A percentile compares a stretch with the other conserved stretches of the same genome.
Conservation (phyloP, 1,140 invertebrate species). For the Lamellibrachia luymesi region DNA sequence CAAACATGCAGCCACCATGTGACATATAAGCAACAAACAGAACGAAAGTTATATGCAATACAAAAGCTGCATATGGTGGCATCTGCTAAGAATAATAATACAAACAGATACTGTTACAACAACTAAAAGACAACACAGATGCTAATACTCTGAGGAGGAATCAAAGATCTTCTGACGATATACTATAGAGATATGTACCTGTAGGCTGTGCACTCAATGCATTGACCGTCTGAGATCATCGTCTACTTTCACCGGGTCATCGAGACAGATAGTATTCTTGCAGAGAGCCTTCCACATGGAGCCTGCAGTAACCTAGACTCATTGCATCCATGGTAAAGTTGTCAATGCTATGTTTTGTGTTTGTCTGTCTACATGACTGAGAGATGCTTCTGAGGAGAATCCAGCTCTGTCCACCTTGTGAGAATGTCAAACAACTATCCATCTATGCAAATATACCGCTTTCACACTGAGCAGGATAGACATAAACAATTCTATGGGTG, state of each 20-base stretch:
- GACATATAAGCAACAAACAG: not conserved
- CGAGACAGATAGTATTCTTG: not conserved
- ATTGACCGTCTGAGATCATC: not conserved
- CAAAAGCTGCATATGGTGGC: not conserved
- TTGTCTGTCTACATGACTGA: no score
- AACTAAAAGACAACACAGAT: not conserved
- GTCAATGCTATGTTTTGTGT: not conserved
- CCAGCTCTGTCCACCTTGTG: not conserved
- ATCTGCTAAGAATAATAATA: not conserved
- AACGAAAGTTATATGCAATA: not conserved
- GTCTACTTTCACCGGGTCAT: not conserved
- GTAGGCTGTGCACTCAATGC: not conserved
- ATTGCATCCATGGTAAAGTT: not conserved
- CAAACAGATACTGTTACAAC: not conserved
- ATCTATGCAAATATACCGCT: not conserved
- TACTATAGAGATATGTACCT: not conserved
- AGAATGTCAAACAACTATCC: not conserved
- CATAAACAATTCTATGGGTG: no score
- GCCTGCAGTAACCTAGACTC: not conserved
- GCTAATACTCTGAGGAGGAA: not conserved
- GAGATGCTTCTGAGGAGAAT: no score
- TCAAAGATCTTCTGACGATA: not conserved
- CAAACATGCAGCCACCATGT: not conserved
- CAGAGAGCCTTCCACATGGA: not conserved
- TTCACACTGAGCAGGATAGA: no score